phyloP scores from a whole-genome alignment of 2,113 vertebrate species.

The Blennius ocellaris region DNA sequence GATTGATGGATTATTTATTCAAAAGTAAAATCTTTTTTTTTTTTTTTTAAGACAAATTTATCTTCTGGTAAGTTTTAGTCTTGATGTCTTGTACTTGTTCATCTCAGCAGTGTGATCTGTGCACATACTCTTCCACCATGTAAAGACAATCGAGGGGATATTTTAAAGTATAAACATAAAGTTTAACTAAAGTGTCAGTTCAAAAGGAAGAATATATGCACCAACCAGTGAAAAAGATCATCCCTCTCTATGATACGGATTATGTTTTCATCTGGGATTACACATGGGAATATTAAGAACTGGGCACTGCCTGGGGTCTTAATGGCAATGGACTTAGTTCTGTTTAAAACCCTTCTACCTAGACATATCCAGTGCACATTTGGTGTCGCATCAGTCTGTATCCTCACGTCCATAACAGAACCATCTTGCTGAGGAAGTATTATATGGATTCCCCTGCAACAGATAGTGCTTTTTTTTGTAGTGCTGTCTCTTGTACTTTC shows the following conservation, averaged over 20 bases:
- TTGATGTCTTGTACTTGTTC: no score
- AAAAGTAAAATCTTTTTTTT: no score
- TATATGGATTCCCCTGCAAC: neutral
- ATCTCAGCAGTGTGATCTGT: no score
- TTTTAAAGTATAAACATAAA: constrained; percentile 33
- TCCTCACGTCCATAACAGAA: neutral
- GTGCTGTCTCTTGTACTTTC: neutral
- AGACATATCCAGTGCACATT: constrained; percentile 38
- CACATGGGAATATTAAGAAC: constrained; percentile 64
- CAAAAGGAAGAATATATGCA: constrained; percentile 31
- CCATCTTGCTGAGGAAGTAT: neutral
- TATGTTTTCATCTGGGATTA: constrained; percentile 83
- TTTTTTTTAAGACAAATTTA: no score
- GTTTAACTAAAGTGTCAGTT: constrained; percentile 37
- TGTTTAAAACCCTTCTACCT: constrained; percentile 74
- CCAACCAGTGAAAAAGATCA: constrained; percentile 69
- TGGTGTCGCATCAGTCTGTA: constrained; percentile 35
- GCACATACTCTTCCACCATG: neutral
- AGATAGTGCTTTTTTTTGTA: neutral
- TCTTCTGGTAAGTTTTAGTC: no score
- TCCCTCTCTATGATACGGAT: constrained; percentile 70
- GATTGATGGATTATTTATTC: no score
- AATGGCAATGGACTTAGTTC: constrained; percentile 68
- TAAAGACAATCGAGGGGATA: neutral
- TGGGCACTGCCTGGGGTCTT: constrained; percentile 47